Conservation (phyloP, 2,113 vertebrate genomes). For the Setophaga petechia region DNA sequence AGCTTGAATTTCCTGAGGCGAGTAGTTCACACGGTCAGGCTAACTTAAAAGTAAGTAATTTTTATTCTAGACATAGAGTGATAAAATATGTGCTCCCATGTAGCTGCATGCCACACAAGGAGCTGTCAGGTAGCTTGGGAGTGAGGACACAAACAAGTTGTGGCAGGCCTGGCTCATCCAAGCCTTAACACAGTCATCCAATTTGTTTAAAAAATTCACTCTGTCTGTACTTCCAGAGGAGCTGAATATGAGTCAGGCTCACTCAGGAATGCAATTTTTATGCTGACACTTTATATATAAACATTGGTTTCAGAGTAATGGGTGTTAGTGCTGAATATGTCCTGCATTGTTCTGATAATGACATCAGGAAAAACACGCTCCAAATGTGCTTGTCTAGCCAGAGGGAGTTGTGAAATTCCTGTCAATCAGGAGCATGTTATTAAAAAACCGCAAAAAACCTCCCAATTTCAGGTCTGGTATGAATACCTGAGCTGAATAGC, state of each 20-base stretch:
- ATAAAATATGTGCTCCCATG: background rate
- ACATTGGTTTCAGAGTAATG: background rate
- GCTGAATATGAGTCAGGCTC: background rate
- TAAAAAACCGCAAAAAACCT: background rate
- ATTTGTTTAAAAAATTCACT: background rate
- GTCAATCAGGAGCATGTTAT: background rate
- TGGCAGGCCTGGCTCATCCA: background rate
- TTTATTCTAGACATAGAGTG: background rate
- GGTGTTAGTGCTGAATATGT: background rate
- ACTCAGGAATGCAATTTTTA: background rate
- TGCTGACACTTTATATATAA: background rate
- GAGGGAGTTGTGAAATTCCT: background rate
- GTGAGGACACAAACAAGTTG: background rate
- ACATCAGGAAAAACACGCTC: background rate
- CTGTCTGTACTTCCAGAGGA: background rate
- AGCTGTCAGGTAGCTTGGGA: background rate
- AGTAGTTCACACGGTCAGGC: background rate
- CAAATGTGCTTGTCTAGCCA: background rate
- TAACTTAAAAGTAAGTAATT: background rate
- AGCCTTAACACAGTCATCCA: background rate
- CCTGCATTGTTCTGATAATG: constrained; percentile 8
- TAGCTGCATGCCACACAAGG: background rate
- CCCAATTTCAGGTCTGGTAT: background rate
- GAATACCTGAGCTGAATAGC: background rate
- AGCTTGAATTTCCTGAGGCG: background rate